Conservation (phyloP, 2,113 vertebrate species). For the Corydoras sp. region DNA sequence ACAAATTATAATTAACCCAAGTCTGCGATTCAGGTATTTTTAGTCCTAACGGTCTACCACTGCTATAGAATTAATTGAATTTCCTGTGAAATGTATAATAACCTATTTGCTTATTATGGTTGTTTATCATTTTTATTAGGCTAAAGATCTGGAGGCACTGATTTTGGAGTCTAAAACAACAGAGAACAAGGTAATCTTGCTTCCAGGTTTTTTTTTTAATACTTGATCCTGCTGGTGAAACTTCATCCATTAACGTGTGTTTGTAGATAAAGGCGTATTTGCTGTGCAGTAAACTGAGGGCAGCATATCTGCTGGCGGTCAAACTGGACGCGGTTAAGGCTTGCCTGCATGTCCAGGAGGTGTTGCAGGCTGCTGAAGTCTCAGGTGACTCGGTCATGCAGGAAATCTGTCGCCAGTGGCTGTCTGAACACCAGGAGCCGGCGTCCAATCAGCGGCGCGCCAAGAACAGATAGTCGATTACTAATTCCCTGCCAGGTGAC, state of each 20-base stretch:
- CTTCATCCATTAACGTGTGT: not conserved
- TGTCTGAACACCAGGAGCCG: slow-evolving; percentile 73
- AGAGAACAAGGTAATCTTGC: slow-evolving; percentile 80
- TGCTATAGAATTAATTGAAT: too few relatives aligned
- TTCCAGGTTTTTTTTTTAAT: not conserved
- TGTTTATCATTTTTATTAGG: slow-evolving; percentile 46
- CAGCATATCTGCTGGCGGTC: slow-evolving; percentile 87
- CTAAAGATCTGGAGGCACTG: slow-evolving; percentile 85
- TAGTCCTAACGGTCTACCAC: too few relatives aligned
- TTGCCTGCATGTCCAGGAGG: slow-evolving; percentile 77
- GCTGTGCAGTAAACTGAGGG: slow-evolving; percentile 82
- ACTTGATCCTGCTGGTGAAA: too few relatives aligned
- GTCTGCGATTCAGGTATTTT: too few relatives aligned
- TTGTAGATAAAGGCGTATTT: slow-evolving; percentile 85
- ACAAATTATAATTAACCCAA: too few relatives aligned
- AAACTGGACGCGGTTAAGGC: slow-evolving; percentile 78
- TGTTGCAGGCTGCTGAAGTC: slow-evolving; percentile 72
- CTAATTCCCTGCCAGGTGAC: not conserved
- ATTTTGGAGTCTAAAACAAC: slow-evolving; percentile 85
- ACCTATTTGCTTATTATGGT: not conserved
- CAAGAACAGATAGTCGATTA: slow-evolving; percentile 50
- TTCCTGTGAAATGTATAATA: too few relatives aligned
- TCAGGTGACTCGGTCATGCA: slow-evolving; percentile 77
- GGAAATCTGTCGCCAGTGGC: slow-evolving; percentile 91
- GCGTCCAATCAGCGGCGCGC: slow-evolving; percentile 45